Conservation (phyloP, 2,113 vertebrate species). For the Dinomys branickii region DNA sequence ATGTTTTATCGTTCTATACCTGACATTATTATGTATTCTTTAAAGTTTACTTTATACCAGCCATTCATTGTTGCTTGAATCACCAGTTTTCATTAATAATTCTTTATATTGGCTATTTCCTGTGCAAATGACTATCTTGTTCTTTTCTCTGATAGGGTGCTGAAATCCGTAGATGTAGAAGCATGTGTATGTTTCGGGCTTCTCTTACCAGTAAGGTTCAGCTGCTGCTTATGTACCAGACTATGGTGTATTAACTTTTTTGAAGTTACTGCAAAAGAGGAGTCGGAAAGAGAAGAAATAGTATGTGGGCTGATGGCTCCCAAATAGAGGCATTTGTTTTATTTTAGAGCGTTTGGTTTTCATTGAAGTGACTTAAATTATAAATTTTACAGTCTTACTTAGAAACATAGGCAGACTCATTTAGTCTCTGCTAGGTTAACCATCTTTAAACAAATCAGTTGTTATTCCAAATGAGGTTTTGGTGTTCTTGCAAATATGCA, state of each 20-base stretch:
- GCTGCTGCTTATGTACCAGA: not conserved
- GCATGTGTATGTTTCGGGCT: not conserved
- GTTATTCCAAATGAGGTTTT: not conserved
- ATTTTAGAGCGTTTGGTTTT: not conserved
- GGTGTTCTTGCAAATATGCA: not conserved
- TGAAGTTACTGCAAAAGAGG: not conserved
- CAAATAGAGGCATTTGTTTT: not conserved
- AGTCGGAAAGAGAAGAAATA: not conserved
- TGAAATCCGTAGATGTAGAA: not conserved
- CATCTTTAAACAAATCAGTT: not conserved
- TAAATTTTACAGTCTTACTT: not conserved
- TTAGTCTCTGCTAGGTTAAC: not conserved
- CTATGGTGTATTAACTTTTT: not conserved
- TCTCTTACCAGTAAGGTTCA: not conserved
- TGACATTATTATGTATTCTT: not conserved
- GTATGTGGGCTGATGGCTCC: not conserved
- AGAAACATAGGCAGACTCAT: not conserved
- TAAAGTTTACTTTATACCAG: not conserved
- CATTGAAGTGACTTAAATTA: not conserved
- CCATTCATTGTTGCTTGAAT: not conserved
- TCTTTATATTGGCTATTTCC: not conserved
- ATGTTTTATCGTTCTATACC: not conserved
- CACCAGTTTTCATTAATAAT: not conserved
- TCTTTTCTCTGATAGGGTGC: not conserved
- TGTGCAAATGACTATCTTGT: not conserved